Evolutionary conservation across 2,888 invertebrate genomes (phyloP).

Genomic region (Napeogenes sylphis): DNA sequence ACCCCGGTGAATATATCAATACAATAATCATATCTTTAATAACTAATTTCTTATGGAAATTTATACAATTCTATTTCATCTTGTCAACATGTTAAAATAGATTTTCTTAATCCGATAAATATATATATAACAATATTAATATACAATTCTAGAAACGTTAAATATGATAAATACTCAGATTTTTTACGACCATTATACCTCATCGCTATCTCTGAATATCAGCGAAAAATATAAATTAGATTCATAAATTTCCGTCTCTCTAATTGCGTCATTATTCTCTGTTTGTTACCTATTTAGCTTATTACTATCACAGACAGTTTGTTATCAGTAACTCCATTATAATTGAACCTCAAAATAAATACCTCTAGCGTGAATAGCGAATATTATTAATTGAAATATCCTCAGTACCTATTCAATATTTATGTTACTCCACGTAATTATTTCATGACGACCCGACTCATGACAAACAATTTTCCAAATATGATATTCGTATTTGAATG

Average conservation of each 20-base stretch:
- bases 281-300: slow-evolving; percentile 31
- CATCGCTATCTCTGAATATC: slow-evolving; percentile 26
- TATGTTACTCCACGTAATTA: slow-evolving; percentile 42
- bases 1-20: no score
- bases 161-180: slow-evolving; percentile 23
- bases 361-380: slow-evolving; percentile 35
- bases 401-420: slow-evolving; percentile 41
- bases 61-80: no score
- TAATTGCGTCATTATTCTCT: slow-evolving; percentile 28
- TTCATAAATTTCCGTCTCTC: slow-evolving; percentile 29
- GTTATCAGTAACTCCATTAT: slow-evolving; percentile 31
- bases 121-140: slow-evolving; percentile 20
- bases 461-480: slow-evolving; percentile 42
- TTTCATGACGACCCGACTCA: slow-evolving; percentile 38
- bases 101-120: not conserved
- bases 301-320: slow-evolving; percentile 28
- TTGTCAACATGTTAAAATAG: not conserved
- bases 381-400: slow-evolving; percentile 46
- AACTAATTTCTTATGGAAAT: no score
- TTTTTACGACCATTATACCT: slow-evolving; percentile 20
- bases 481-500: slow-evolving; percentile 33
- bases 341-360: slow-evolving; percentile 37
- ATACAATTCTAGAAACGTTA: slow-evolving; percentile 16
- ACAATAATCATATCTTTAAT: no score
- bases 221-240: slow-evolving; percentile 28